phyloP scores from a whole-genome alignment of 2,113 vertebrate genomes.

The Tor tambroides region DNA sequence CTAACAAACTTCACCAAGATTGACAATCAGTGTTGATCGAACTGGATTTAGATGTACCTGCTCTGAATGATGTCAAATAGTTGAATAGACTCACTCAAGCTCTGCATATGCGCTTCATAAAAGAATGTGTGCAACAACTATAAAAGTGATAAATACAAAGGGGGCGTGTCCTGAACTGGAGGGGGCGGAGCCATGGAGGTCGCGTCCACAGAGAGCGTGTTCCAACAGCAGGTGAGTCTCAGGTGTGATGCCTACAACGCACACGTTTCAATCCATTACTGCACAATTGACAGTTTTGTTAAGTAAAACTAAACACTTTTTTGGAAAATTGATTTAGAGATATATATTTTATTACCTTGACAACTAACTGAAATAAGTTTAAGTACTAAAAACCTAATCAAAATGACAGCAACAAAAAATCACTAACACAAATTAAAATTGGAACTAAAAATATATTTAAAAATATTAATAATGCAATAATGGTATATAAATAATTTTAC shows the following conservation, averaged over 20 bases:
- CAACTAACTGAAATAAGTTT: no score
- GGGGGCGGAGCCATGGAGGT: slow-evolving; percentile 63
- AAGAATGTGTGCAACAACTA: slow-evolving; percentile 40
- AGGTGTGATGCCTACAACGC: slow-evolving; percentile 70
- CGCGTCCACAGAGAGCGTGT: slow-evolving; percentile 71
- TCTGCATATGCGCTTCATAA: slow-evolving; percentile 14
- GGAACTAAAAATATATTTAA: no score
- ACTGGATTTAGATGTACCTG: not conserved
- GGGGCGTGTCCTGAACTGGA: not conserved
- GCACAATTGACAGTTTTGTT: no score
- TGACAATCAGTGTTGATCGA: not conserved
- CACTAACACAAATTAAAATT: no score
- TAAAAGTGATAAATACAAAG: slow-evolving; percentile 6
- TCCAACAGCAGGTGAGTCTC: slow-evolving; percentile 75
- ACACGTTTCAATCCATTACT: not conserved
- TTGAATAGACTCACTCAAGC: not conserved
- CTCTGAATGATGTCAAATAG: not conserved
- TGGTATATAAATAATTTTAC: no score
- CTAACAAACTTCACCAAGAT: not conserved
- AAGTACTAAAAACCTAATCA: no score
- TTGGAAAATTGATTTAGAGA: no score
- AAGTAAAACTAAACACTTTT: no score
- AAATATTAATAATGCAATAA: no score
- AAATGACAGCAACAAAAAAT: no score
- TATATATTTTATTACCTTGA: no score